phyloP scores from a whole-genome alignment of 2,113 vertebrate species.

The Penelope pileata region DNA sequence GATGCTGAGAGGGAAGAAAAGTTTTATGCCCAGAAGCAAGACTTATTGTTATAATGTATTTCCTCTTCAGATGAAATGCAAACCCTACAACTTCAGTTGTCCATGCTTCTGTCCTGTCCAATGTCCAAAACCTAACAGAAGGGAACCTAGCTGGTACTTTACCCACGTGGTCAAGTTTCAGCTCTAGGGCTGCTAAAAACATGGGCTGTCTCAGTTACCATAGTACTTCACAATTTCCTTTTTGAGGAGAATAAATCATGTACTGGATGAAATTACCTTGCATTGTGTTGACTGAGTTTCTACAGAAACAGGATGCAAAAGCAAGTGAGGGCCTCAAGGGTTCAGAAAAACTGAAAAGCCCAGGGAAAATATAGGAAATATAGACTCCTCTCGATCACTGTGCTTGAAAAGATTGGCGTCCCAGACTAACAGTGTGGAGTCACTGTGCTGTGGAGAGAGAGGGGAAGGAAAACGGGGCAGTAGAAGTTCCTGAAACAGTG shows the following conservation, averaged over 20 bases:
- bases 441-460: not conserved
- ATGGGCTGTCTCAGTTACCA: not conserved
- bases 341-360: not conserved
- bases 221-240: not conserved
- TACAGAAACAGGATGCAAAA: not conserved
- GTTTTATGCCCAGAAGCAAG: not conserved
- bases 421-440: not conserved
- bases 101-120: not conserved
- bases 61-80: not conserved
- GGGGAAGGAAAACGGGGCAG: not conserved
- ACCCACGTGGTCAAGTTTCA: not conserved
- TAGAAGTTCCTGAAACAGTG: not conserved
- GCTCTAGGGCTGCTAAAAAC: not conserved
- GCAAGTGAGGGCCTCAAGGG: rapidly evolving
- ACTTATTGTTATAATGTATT: not conserved
- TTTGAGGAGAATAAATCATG: not conserved
- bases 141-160: not conserved
- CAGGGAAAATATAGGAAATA: not conserved
- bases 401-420: not conserved
- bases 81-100: not conserved
- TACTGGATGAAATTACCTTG: not conserved
- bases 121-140: not conserved
- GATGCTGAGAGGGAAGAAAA: not conserved
- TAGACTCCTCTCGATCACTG: not conserved
- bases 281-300: rapidly evolving